Evolutionary conservation across 2,888 invertebrate species (phyloP).

Genomic region (Tortricodes alternella): DNA sequence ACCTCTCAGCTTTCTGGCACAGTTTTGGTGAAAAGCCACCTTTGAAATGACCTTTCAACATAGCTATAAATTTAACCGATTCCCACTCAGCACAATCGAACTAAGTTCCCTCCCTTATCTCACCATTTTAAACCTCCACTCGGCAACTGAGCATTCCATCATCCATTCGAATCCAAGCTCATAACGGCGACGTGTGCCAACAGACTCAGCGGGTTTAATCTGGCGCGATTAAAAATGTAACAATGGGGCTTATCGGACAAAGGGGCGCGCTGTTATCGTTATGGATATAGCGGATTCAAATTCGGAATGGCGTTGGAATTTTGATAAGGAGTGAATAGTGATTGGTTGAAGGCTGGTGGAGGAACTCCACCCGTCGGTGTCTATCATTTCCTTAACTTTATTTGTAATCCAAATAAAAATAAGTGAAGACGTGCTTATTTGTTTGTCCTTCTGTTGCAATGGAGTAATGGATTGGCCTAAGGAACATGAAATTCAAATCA

Average conservation of each 20-base stretch:
- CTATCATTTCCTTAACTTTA: too few species aligned
- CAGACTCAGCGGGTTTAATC: conserved; percentile 23
- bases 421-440: too few species aligned
- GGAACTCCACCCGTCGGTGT: too few species aligned
- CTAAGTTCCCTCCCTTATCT: background rate
- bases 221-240: conserved; percentile 31
- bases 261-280: conserved; percentile 1
- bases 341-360: too few species aligned
- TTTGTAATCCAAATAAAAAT: too few species aligned
- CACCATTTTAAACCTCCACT: background rate
- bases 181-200: conserved; percentile 20
- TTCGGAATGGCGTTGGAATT: conserved; percentile 2
- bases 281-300: conserved; percentile 7
- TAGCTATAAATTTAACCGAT: too few species aligned
- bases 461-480: too few species aligned
- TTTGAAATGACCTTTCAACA: too few species aligned
- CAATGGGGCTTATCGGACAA: conserved; percentile 30
- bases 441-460: too few species aligned
- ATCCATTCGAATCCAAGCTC: conserved; percentile 14
- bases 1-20: too few species aligned
- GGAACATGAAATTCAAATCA: too few species aligned
- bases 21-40: too few species aligned
- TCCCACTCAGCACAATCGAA: background rate
- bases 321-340: background rate
- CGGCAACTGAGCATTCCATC: conserved; percentile 4